Conservation (phyloP, 2,113 vertebrate species). For the Dicentrarchus labrax region DNA sequence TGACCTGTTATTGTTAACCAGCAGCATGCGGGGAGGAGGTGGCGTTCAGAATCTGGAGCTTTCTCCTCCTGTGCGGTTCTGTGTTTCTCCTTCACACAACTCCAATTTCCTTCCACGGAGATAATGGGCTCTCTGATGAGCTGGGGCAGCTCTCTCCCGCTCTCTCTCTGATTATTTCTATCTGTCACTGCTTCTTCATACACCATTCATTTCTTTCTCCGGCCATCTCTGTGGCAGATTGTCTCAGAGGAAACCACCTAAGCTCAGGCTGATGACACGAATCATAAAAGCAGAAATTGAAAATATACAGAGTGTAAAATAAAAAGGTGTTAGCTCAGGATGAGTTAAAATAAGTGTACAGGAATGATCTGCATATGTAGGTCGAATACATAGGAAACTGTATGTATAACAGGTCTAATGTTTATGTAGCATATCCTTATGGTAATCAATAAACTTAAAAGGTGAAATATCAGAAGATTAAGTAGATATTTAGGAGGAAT, state of each 20-base stretch:
- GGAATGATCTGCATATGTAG: not conserved
- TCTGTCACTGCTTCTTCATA: not conserved
- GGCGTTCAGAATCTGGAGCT: not conserved
- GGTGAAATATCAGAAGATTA: no score
- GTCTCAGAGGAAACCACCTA: not conserved
- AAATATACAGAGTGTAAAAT: not conserved
- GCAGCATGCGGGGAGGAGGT: not conserved
- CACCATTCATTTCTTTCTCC: not conserved
- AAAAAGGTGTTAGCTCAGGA: not conserved
- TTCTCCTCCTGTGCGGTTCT: not conserved
- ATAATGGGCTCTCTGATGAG: constrained; percentile 48
- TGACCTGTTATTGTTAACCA: constrained; percentile 41
- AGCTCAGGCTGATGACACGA: not conserved
- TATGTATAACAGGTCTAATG: no score
- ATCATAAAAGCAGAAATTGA: not conserved
- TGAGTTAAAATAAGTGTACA: not conserved
- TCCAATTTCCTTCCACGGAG: constrained; percentile 33
- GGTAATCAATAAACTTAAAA: no score
- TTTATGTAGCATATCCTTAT: no score
- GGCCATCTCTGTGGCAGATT: not conserved
- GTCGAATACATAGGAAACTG: no score
- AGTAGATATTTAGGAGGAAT: no score
- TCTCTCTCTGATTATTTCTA: constrained; percentile 1
- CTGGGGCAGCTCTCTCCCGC: not conserved
- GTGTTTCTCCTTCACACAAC: constrained; percentile 15